Evolutionary conservation across 2,888 invertebrate species (phyloP), one percentile per base, ranked within the genome.

Genomic region (Molanna angustata): DNA sequence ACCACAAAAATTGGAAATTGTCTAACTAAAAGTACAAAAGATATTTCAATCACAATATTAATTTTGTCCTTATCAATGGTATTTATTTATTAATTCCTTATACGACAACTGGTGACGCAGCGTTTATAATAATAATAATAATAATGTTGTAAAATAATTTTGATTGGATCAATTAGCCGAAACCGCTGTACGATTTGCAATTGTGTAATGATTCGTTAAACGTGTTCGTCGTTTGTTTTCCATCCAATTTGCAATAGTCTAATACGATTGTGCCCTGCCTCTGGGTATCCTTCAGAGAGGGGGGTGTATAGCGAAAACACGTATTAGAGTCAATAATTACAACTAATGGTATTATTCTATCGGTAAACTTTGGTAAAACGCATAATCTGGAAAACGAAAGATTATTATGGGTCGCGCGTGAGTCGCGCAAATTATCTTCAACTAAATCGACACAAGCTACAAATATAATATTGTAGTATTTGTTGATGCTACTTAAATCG

Each of bases 1-100:
- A n/a, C n/a, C 16, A 27, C 17, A 43, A 17, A 44, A 21, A 50
- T 50, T 51, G 45, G 35, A 48, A 41, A 52, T 52, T 43, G 42
- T 43, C 52, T 52, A 52, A 52, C 52, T 52, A 52, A 52, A 47
- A 52, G 52, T 52, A 52, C 21, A 43, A 52, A 52, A 52, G 22
- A 52, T 52, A 43, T n/a, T 16, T 52, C 48, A 16, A 52, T 52
- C 52, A 52, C 52, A 42, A 41, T 47, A 17, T 11, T 33, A n/a
- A n/a, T n/a, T n/a, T n/a, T n/a, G n/a, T n/a, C n/a, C n/a, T n/a
- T n/a, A n/a, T n/a, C n/a, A n/a, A n/a, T n/a, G n/a, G n/a, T n/a
- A n/a, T 44, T 43, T 17, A 14, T 22, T 27, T 9, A 42, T 27
- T 43, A 27, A 11, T 27, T 27, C 6, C 11, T 4, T 4, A 7